Evolutionary conservation across 2,888 invertebrate species (phyloP), one percentile per base, ranked within the genome.

Genomic region (Nezara viridula): DNA sequence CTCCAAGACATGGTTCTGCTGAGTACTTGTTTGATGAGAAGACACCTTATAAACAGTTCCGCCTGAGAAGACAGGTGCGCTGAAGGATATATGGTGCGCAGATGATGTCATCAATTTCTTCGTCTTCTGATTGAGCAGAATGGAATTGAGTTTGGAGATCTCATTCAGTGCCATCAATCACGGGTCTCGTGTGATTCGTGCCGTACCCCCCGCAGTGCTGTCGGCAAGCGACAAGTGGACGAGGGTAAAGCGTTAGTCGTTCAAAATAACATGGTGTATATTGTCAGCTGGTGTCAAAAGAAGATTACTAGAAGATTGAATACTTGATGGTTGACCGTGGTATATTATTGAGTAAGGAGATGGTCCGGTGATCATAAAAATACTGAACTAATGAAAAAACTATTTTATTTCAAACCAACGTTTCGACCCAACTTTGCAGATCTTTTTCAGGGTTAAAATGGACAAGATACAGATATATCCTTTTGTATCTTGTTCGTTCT

Each of bases 121-220:
- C 44, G 24, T 55, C 60, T 4, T 10, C 55, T 55, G 81, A 50
- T 86, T 86, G 86, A 52, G 27, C 37, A 50, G 52, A 27, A 52
- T 52, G 52, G 37, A 86, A 86, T 86, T 86, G 40, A 86, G 55
- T 86, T 86, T 86, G 24, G 86, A 37, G n/a, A 44, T 60, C 86
- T 86, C 86, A 86, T 86, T 86, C 44, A 55, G 40, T 60, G 40
- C 55, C 86, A 86, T 86, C 86, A 86, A 86, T 86, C 86, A 86
- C n/a, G 9, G 32, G 37, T 73, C 66, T 16, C 32, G 32, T 73
- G 24, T 19, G 44, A 44, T 55, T 73, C 32, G 66, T 19, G 66
- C 5, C 37, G 19, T 21, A 73, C 66, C 66, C 0, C 66, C 66
- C 66, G n/a, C 60, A 1, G n/a, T 12, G 27, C 2, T 16, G 60